These are phyloP conservation scores for Syrmaticus mikado DNA, from an alignment of 2,113 vertebrate species.

Conservation along the genomic window DNA sequence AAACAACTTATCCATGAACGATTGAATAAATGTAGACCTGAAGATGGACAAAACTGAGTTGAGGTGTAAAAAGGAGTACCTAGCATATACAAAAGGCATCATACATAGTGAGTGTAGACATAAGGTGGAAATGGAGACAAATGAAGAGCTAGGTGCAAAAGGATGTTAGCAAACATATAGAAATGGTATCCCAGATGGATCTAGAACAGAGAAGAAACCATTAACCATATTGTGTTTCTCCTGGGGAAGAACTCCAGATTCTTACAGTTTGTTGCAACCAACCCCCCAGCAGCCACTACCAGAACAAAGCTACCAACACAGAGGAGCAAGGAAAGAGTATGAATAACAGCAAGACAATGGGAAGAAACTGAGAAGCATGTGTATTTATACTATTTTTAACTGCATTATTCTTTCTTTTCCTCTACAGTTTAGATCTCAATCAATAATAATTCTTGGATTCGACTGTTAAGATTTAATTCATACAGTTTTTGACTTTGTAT, in stretches of 20 bases:
- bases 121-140: neutral
- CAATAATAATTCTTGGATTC: neutral
- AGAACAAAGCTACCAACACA: neutral
- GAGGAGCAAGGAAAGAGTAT: neutral
- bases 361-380: neutral
- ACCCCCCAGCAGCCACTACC: neutral
- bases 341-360: neutral
- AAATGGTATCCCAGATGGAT: neutral
- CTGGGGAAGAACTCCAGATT: neutral
- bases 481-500: accelerated
- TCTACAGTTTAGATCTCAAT: neutral
- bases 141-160: neutral
- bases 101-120: neutral
- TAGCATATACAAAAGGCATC: neutral
- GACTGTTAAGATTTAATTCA: neutral
- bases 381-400: neutral
- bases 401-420: neutral
- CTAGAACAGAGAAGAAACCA: neutral
- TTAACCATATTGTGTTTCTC: neutral
- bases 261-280: neutral
- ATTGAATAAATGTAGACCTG: neutral
- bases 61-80: neutral
- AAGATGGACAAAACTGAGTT: neutral
- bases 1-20: neutral
- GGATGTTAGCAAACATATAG: neutral